Evolutionary conservation across 2,797 vertebrate species (phyloP), one percentile per base, ranked within the genome.

Genomic region (Rhyacichthys aspro): DNA sequence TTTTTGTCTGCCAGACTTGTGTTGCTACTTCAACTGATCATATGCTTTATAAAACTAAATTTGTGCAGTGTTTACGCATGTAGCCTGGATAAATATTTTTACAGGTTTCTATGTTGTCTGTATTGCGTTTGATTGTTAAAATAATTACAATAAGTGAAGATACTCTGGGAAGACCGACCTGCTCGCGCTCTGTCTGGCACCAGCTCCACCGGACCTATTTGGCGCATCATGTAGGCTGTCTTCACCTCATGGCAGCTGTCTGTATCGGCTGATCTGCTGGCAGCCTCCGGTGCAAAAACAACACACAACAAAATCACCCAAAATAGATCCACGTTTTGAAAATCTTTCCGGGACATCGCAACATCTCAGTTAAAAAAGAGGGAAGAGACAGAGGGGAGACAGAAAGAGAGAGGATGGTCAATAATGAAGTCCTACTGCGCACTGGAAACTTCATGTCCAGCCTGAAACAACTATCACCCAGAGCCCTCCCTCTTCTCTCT

Each of bases 201-300:
- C 88, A 93, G 90, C 78, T 93, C 91, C 86, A 94, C 90, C 23
- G 93, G 92, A 44, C 95, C 95, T 60, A 96, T 94, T 60, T 96
- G 94, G 39, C 94, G 93, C 87, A 96, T 91, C 91, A 95, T 94
- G 83, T 96, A 96, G 38, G 94, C 94, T 34, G 93, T 94, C 86
- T 93, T 93, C 82, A 96, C 95, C 86, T 96, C 95, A 86, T 94
- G 92, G 85, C 95, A 96, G 88, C 94, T 95, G 78, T 93, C 93
- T 45, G 91, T 81, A 53, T 75, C 77, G 75, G 88, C 78, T 38
- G 85, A 72, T 55, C 83, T 32, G 5, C 85, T 67, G 59, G 76
- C 83, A 32, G 53, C 61, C 45, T 72, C 58, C 72, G 66, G 75
- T 0, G 70, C 19, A 2, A 65, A 39, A 33, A 63, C 14, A 2